Evolutionary conservation across 2,113 vertebrate genomes (phyloP), one percentile per base, ranked within the genome.

Genomic region (Atherinomorus stipes): DNA sequence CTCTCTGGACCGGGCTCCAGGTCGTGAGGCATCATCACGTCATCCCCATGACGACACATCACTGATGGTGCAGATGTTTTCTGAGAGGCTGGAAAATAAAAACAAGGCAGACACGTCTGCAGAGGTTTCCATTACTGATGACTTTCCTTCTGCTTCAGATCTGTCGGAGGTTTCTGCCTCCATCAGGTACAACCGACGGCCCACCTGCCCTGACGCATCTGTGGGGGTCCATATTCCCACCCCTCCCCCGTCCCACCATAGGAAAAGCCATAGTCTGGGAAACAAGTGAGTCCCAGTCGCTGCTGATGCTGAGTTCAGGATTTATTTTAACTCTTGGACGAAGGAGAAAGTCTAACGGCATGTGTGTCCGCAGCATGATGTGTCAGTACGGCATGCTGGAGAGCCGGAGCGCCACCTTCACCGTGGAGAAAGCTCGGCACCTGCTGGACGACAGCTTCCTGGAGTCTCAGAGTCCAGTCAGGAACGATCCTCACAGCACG

Each of bases 391-490:
- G 96, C 51, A 95, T 98, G 59, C 95, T 95, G 71, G 96, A 98
- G 85, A 97, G 96, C 93, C 95, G 95, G 85, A 99, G 97, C 38
- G 95, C 96, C 21, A 98, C 96, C 0, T 98, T 99, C 82, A 96
- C 96, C 18, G 93, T 94, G 11, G 96, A 97, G 93, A 96, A 94
- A 85, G 94, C 95, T 0, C 94, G 97, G 79, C 97, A 98, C 83
- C 95, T 99, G 76, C 95, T 99, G 94, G 97, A 99, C 1, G 97
- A 98, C 94, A 99, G 97, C 0, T 97, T 99, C 78, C 89, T 99
- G 83, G 97, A 99, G 87, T 93, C 96, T 0, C 96, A 96, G 87
- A 98, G 97, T 82, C 96, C 96, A 0, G 93, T 91, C 50, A 94
- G 93, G 7, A 89, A 90, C 53, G 95, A 90, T 31, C 45, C 92